Conservation (phyloP, 1,140 invertebrate species). For the Colletes gigas region DNA sequence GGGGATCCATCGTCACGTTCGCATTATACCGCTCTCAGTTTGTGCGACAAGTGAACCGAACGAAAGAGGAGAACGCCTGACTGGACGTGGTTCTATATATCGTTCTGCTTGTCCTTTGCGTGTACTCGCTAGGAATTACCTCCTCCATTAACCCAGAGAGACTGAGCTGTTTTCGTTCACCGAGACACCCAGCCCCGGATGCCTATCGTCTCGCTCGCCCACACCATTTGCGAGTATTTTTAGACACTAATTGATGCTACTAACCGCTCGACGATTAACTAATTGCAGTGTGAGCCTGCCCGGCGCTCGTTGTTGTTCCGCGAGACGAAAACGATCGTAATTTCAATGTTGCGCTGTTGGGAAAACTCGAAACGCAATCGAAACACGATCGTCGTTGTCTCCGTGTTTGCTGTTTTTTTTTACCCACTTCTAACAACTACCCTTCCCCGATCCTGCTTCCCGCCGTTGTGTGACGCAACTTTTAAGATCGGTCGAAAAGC, state of each 20-base stretch:
- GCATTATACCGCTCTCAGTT: conserved; percentile 14
- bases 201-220: neutral
- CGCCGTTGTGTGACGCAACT: no score
- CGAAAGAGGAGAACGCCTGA: conserved; percentile 24
- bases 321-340: conserved; percentile 4
- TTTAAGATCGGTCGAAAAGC: no score
- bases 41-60: conserved; percentile 54
- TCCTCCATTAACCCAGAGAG: conserved; percentile 49
- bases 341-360: neutral
- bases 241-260: conserved; percentile 33
- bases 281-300: neutral
- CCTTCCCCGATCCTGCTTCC: no score
- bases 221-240: conserved; percentile 11
- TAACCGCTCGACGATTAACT: conserved; percentile 21
- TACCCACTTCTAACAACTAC: no score
- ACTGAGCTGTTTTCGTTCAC: conserved; percentile 5
- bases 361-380: neutral
- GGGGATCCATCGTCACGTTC: conserved; percentile 19
- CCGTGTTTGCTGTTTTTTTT: neutral
- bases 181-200: no score
- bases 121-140: conserved; percentile 60
- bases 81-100: conserved; percentile 36
- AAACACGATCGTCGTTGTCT: conserved; percentile 4
- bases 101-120: conserved; percentile 28
- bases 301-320: no score